phyloP scores from a whole-genome alignment of 2,113 vertebrate species.

The Phylloscopus whistleri region DNA sequence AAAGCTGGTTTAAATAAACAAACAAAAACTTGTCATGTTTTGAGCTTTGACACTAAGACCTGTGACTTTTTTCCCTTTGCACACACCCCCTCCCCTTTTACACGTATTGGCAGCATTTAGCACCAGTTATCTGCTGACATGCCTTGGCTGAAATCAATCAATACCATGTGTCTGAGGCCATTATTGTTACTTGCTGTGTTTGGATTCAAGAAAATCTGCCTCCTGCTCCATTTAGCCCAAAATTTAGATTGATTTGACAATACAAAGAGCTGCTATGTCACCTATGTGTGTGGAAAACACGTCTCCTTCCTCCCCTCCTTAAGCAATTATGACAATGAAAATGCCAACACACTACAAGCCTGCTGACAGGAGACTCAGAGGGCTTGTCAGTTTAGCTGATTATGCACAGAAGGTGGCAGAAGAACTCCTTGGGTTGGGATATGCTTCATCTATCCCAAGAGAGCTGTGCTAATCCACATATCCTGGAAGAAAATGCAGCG shows the following conservation, averaged over 20 bases:
- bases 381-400: not conserved
- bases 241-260: not conserved
- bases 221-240: not conserved
- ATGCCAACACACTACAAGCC: not conserved
- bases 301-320: not conserved
- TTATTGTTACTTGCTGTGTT: not conserved
- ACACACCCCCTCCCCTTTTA: not conserved
- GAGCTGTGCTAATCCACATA: not conserved
- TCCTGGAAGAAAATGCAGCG: not conserved
- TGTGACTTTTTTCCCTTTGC: not conserved
- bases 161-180: not conserved
- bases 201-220: not conserved
- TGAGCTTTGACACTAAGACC: not conserved
- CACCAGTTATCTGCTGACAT: not conserved
- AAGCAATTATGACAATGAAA: not conserved
- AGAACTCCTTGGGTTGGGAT: slow-evolving; percentile 1
- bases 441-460: not conserved
- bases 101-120: not conserved
- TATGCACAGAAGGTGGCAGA: slow-evolving; percentile 36
- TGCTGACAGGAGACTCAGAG: not conserved
- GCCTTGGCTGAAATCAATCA: not conserved
- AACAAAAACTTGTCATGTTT: not conserved
- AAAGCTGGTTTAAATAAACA: not conserved
- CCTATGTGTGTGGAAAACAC: not conserved
- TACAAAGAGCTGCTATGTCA: not conserved